These are phyloP conservation scores for Poecile atricapillus DNA, from an alignment of 2,113 vertebrate species.

Conservation along the genomic window DNA sequence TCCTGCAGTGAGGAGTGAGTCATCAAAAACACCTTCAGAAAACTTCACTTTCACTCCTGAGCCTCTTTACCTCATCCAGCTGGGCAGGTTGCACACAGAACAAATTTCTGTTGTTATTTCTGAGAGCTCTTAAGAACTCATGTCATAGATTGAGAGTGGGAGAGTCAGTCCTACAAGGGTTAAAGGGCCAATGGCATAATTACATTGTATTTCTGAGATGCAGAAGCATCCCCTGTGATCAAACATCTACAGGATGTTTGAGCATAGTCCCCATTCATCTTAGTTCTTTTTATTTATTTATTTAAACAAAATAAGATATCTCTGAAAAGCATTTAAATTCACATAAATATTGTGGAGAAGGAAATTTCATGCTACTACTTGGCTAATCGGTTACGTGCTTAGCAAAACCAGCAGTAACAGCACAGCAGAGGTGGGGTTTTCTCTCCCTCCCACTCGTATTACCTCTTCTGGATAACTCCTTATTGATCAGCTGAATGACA, in stretches of 20 bases:
- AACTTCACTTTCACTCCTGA: background rate
- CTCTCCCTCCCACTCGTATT: background rate
- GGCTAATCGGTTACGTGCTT: background rate
- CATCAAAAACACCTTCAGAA: constrained; percentile 23
- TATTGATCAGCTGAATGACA: background rate
- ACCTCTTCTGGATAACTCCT: background rate
- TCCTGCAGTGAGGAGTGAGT: background rate
- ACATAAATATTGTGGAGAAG: background rate
- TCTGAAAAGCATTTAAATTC: constrained; percentile 2
- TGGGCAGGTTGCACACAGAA: background rate
- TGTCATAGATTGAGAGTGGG: background rate
- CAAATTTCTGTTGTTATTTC: background rate
- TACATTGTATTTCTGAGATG: background rate
- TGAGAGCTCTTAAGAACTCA: background rate
- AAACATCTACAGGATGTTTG: background rate
- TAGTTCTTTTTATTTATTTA: background rate
- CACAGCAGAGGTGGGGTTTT: background rate
- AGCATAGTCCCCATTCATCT: background rate
- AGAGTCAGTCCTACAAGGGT: background rate
- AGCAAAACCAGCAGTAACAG: background rate
- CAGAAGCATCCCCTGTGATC: background rate
- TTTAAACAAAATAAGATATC: background rate
- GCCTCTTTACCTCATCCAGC: background rate
- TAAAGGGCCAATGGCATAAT: background rate
- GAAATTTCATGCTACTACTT: background rate